Evolutionary conservation across 2,888 invertebrate species (phyloP), one percentile per base, ranked within the genome.

Genomic region (Charanyca ferruginea): DNA sequence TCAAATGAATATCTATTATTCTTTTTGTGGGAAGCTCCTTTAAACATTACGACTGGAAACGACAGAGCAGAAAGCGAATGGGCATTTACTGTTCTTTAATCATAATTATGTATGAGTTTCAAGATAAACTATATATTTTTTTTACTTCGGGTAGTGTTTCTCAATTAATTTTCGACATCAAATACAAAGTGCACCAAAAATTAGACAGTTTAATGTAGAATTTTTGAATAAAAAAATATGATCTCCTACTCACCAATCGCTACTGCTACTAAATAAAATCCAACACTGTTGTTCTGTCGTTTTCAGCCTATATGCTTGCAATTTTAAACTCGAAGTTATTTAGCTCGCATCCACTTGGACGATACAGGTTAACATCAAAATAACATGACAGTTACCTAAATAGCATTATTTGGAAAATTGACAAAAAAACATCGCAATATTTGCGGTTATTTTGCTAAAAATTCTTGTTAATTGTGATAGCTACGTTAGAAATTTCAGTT

Each of bases 341-440:
- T 45, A 48, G n/a, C n/a, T n/a, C n/a, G n/a, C n/a, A n/a, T n/a
- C n/a, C n/a, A n/a, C n/a, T n/a, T n/a, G n/a, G 32, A 9, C 32
- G 1, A 5, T 28, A 7, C 28, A 28, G 1, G 7, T 28, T 54
- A 54, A 57, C 41, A 55, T 64, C 28, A 76, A 73, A 71, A 62
- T 68, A 72, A 64, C 25, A 47, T 66, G n/a, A 48, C 22, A 38
- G 22, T 42, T 64, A n/a, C n/a, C n/a, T n/a, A 42, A 22, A 70
- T 69, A 77, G 66, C 65, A 55, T 73, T 81, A 81, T 70, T 77
- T 82, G 74, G 79, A 85, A 85, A 84, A 83, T 81, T 82, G 81
- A 81, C 79, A 84, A 87, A 85, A 84, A 84, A 80, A 86, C 85
- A 61, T 73, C 67, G 54, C 73, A 51, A 58, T 44, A 52, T 41